phyloP scores from a whole-genome alignment of 2,113 vertebrate species.

The Chrysochloris asiatica region DNA sequence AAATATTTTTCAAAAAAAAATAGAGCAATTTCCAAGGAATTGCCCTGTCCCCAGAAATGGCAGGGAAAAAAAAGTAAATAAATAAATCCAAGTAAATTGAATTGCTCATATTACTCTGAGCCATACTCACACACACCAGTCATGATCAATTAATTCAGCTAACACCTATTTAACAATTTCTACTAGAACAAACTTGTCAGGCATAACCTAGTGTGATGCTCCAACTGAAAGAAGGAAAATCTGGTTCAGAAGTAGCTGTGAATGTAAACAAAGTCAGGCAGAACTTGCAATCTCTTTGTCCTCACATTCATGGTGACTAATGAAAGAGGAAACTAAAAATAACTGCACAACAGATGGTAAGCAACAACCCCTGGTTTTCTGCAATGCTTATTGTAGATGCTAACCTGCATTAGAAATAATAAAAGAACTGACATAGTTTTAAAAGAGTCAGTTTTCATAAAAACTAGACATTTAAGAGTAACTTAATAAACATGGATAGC shows the following conservation, averaged over 20 bases:
- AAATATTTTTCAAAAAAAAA: not conserved
- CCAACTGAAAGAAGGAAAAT: not conserved
- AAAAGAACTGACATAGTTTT: not conserved
- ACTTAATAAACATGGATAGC: constrained; percentile 33
- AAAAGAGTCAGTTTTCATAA: not conserved
- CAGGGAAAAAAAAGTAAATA: not conserved
- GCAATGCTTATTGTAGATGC: not conserved
- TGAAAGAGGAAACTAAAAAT: constrained; percentile 54
- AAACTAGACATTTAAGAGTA: constrained; percentile 20
- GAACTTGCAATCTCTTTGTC: not conserved
- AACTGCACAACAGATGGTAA: constrained; percentile 6
- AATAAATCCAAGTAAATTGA: not conserved
- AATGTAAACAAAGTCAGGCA: not conserved
- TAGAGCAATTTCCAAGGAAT: not conserved
- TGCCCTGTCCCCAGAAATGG: not conserved
- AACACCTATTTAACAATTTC: not conserved
- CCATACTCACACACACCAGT: not conserved
- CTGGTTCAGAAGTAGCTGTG: not conserved
- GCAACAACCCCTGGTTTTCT: constrained; percentile 19
- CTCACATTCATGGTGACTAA: constrained; percentile 32
- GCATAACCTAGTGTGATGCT: not conserved
- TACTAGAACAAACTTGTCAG: not conserved
- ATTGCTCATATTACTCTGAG: constrained; percentile 9
- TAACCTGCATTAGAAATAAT: not conserved
- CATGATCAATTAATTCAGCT: not conserved